These are phyloP conservation scores for Temnothorax longispinosus DNA, from an alignment of 1,140 invertebrate species.

Conservation along the genomic window DNA sequence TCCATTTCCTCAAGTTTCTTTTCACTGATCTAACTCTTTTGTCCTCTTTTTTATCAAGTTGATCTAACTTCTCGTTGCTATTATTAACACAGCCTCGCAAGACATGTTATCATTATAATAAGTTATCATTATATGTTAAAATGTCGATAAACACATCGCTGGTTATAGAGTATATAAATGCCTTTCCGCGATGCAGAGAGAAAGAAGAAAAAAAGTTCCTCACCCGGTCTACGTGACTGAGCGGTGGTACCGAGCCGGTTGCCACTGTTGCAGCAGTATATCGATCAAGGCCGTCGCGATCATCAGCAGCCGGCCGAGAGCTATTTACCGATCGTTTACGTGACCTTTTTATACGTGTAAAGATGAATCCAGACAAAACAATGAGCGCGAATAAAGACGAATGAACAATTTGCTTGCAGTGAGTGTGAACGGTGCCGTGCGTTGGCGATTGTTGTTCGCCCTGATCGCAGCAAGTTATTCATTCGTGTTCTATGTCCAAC, in stretches of 20 bases:
- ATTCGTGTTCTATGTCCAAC: neutral
- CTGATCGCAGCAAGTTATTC: neutral
- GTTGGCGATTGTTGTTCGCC: no score
- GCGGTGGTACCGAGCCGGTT: neutral
- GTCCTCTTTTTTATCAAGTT: no score
- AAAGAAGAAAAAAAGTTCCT: neutral
- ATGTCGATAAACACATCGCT: no score
- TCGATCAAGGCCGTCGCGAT: conserved; percentile 40
- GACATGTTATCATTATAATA: no score
- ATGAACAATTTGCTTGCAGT: neutral
- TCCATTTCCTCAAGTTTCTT: no score
- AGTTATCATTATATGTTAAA: no score
- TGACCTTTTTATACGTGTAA: neutral
- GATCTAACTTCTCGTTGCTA: neutral
- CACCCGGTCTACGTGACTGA: neutral
- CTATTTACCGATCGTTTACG: neutral
- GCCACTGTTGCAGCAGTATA: neutral
- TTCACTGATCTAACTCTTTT: no score
- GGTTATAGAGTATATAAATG: no score
- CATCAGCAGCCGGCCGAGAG: neutral
- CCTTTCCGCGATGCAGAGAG: neutral
- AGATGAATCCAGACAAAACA: neutral
- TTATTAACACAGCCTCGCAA: no score
- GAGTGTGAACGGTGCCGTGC: no score
- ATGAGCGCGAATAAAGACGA: neutral